Evolutionary conservation across 1,140 invertebrate genomes (phyloP).

Genomic region (Drosophila kepulauana): DNA sequence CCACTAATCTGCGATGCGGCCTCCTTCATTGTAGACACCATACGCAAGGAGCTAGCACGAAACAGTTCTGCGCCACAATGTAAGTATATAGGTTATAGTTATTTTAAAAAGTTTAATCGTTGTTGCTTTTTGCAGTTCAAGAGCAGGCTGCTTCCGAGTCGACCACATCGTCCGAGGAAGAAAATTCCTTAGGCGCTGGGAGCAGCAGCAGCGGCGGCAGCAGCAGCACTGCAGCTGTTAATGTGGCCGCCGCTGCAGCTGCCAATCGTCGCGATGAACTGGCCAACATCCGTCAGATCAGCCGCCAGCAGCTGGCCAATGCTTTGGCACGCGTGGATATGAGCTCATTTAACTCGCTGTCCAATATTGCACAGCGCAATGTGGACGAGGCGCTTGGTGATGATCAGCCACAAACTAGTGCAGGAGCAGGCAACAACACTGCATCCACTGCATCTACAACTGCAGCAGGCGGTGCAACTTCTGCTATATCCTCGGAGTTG

Average conservation of each 20-base stretch:
- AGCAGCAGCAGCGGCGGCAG: constrained; percentile 76
- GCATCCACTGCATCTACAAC: constrained; percentile 2
- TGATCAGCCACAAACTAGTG: constrained; percentile 40
- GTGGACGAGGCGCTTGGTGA: constrained; percentile 64
- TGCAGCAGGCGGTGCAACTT: constrained; percentile 16
- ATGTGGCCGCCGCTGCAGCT: constrained; percentile 56
- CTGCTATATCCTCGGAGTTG: constrained; percentile 60
- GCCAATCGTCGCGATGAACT: constrained; percentile 62
- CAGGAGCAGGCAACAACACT: neutral
- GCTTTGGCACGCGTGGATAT: constrained; percentile 70
- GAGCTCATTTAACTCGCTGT: constrained; percentile 78
- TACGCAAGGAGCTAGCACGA: constrained; percentile 76
- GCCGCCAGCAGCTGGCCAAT: constrained; percentile 78
- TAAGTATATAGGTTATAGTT: constrained; percentile 28
- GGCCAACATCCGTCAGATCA: constrained; percentile 80
- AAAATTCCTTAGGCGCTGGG: constrained; percentile 76
- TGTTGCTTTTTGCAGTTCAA: constrained; percentile 52
- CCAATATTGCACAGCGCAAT: constrained; percentile 79
- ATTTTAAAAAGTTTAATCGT: neutral
- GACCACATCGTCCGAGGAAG: constrained; percentile 80
- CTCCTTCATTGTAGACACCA: constrained; percentile 80
- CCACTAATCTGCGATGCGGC: constrained; percentile 80
- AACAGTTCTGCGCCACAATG: constrained; percentile 71
- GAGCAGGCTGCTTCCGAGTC: constrained; percentile 81
- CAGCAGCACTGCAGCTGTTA: constrained; percentile 56